A percentile compares a stretch with the other conserved stretches of the same genome.
phyloP scores from a whole-genome alignment of 2,113 vertebrate species.

The Vireo altiloquus region DNA sequence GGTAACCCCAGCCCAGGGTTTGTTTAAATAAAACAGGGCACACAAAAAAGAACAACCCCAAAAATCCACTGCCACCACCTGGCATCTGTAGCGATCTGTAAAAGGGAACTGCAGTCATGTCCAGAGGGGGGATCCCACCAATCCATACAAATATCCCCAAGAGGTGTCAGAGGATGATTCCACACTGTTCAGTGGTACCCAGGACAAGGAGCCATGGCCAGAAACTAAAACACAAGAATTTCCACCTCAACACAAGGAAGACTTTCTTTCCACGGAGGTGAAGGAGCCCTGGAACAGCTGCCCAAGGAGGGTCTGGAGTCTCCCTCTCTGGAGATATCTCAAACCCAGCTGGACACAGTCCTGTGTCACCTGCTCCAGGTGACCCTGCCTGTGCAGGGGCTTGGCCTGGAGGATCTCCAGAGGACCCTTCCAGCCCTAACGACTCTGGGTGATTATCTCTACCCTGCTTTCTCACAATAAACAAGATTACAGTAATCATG shows the following conservation, averaged over 20 bases:
- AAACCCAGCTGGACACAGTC: neutral
- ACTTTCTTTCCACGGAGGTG: neutral
- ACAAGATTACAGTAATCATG: neutral
- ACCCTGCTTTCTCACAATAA: neutral
- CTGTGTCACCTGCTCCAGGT: neutral
- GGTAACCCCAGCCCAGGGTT: neutral
- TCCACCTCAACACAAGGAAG: neutral
- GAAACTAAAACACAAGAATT: neutral
- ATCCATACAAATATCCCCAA: neutral
- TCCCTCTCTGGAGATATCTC: neutral
- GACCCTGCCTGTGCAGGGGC: neutral
- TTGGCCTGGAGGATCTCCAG: neutral
- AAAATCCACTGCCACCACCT: neutral
- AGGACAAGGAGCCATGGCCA: neutral
- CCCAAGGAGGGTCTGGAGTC: neutral
- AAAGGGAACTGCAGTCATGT: accelerated
- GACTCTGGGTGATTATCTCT: neutral
- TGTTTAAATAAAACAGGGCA: neutral
- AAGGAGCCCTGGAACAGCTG: neutral
- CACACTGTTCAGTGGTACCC: neutral
- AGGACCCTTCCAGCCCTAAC: neutral
- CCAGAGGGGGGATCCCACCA: neutral
- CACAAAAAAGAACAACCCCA: neutral
- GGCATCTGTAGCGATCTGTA: neutral
- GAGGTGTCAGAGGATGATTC: neutral